Base-by-base conservation (phyloP, 2,888 invertebrate species). In the Calliphora vomitoria region DNA sequence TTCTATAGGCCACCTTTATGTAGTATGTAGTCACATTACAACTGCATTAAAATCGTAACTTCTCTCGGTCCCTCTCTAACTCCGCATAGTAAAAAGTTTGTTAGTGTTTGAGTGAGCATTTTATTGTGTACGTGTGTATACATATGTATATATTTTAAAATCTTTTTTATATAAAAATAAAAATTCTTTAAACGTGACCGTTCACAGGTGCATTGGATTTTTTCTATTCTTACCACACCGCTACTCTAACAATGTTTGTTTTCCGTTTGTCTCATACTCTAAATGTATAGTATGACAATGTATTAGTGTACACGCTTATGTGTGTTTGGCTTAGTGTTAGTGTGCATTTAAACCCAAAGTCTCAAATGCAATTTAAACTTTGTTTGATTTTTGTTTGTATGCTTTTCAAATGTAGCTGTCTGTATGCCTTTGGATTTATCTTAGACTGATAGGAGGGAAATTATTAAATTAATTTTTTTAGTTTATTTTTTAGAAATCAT, bases 61-160 rank as follows among this genome's bases (percentile, higher is more conserved):
- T 44, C 18, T 20, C 31, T 47, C 47, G 55, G 1, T 4, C 11
- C 25, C 71, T 64, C 11, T 41, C 47, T 64, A 10, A 53, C 44
- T 47, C 53, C 64, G 20, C 20, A 18, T 18, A 47, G 41, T 25
- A 41, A 47, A 13, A 69, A 47, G 15, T 68, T 35, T 53, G 47
- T 25, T 1, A 47, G n/a, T 35, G 53, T 53, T 20, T 60, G 10
- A 18, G 79, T 47, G 68, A 47, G 69, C 41, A 20, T 50, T 68
- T 68, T 38, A 58, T 18, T 58, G 58, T 58, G 64, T 66, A 31
- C 31, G 64, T 68, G 58, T 82, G 35, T 25, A 58, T 66, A 4
- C 68, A 25, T 20, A 55, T 1, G 90, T 90, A 90, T 88, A 83
- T 89, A 89, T 89, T 72, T 55, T 55, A 47, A 82, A 85, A 62